phyloP scores from a whole-genome alignment of 1,140 invertebrate genomes.

The Leptopilina boulardi region DNA sequence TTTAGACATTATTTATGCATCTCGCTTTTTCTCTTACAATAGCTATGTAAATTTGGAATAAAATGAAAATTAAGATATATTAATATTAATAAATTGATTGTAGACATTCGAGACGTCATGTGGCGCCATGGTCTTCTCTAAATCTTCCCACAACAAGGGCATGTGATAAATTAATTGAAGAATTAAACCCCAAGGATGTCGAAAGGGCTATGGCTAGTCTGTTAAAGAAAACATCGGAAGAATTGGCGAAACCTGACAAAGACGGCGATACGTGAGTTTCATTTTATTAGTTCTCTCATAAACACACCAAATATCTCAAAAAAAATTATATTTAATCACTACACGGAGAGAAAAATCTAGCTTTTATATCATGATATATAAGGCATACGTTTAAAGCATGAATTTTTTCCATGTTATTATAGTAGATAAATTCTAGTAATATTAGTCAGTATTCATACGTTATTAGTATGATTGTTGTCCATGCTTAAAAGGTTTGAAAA shows the following conservation, averaged over 20 bases:
- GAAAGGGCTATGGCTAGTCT: slow-evolving; percentile 62
- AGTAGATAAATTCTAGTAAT: too few species aligned
- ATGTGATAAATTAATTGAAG: slow-evolving; percentile 59
- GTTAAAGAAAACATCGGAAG: slow-evolving; percentile 53
- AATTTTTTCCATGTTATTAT: too few species aligned
- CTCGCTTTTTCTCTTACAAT: too few species aligned
- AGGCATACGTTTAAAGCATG: too few species aligned
- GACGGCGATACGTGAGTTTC: slow-evolving; percentile 67
- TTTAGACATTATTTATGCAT: too few species aligned
- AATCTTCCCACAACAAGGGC: slow-evolving; percentile 59
- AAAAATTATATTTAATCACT: background rate
- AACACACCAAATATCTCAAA: background rate
- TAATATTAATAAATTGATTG: background rate
- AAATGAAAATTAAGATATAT: background rate
- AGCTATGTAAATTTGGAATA: too few species aligned
- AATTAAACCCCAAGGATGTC: slow-evolving; percentile 57
- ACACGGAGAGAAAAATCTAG: too few species aligned
- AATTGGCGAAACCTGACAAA: slow-evolving; percentile 52
- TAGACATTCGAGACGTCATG: slow-evolving; percentile 43
- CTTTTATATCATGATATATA: too few species aligned
- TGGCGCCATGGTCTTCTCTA: slow-evolving; percentile 59
- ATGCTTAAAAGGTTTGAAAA: too few species aligned
- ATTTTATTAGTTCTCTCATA: background rate
- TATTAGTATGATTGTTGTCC: too few species aligned
- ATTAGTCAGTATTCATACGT: too few species aligned